Evolutionary conservation across 1,140 invertebrate genomes (phyloP), one percentile per base, ranked within the genome.

Genomic region (Hycleus cichorii): DNA sequence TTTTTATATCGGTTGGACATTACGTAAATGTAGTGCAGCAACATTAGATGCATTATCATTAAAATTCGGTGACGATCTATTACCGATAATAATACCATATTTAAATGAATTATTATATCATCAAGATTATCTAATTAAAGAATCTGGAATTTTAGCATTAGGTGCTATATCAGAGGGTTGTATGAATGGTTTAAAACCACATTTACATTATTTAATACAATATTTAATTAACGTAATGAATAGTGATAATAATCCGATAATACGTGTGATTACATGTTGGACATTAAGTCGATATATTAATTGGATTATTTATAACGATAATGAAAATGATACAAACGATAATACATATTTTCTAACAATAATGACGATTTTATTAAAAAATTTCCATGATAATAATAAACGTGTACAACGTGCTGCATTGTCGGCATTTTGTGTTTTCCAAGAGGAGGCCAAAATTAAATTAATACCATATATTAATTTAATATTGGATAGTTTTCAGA

Each of bases 141-240:
- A 97, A 74, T 87, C 87, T 53, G 90, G 88, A 38, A 93, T 95
- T 64, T 75, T 95, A 38, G 72, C 72, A 12, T 57, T 74, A 25
- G 97, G 97, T 57, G 97, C 97, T 7, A 97, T 99, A 62, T 95
- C 96, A n/a, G 96, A 99, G 81, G 97, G 96, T 53, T 99, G 97
- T 72, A 95, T 97, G 89, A 85, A 80, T 60, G 95, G 96, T 55
- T 96, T 99, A 89, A 87, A 93, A 47, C 90, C 89, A 11, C 95
- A 98, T 77, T 78, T 99, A 62, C 88, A 91, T 3, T 93, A 98
- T 75, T 79, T 99, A 3, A 91, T 98, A 65, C 94, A 95, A 1
- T 98, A 94, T 76, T 80, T 99, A 45, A 94, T 98, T 49, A 83
- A 81, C 50, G 95, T 91, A 72, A 78, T 99, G 63, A 84, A 85